A percentile compares a stretch with the other conserved stretches of the same genome.
Evolutionary conservation across 2,888 invertebrate genomes (phyloP).

Genomic region (Eupithecia tripunctaria): DNA sequence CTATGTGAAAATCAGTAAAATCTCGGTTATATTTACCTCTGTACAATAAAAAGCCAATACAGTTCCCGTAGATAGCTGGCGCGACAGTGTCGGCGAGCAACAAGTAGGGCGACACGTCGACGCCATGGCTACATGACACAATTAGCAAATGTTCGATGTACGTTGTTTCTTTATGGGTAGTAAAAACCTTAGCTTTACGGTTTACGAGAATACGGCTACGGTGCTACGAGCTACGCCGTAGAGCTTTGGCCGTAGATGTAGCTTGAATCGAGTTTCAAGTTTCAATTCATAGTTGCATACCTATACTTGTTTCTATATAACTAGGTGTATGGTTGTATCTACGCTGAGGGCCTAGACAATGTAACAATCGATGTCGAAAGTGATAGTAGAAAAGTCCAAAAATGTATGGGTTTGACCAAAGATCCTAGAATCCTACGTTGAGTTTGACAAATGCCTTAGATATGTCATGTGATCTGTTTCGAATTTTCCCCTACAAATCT

Average conservation of each 20-base stretch:
- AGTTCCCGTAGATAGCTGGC: slow-evolving; percentile 64
- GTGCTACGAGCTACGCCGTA: slow-evolving; percentile 52
- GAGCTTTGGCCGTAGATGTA: neutral
- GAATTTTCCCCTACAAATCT: no score
- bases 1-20: neutral
- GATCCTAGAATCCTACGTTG: no score
- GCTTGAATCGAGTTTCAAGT: neutral
- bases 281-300: neutral
- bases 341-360: neutral
- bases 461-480: no score
- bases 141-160: slow-evolving; percentile 44
- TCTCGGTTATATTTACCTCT: neutral
- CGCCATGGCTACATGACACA: slow-evolving; percentile 55
- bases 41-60: slow-evolving; percentile 56
- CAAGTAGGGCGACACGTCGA: slow-evolving; percentile 78
- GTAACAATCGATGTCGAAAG: no score
- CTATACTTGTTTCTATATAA: no score
- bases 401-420: no score
- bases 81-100: slow-evolving; percentile 60
- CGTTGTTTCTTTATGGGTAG: slow-evolving; percentile 38
- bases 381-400: no score
- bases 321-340: neutral
- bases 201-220: slow-evolving; percentile 31
- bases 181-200: slow-evolving; percentile 34
- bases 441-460: no score